phyloP scores from a whole-genome alignment of 1,140 invertebrate genomes.

The Trichonephila clavipes region DNA sequence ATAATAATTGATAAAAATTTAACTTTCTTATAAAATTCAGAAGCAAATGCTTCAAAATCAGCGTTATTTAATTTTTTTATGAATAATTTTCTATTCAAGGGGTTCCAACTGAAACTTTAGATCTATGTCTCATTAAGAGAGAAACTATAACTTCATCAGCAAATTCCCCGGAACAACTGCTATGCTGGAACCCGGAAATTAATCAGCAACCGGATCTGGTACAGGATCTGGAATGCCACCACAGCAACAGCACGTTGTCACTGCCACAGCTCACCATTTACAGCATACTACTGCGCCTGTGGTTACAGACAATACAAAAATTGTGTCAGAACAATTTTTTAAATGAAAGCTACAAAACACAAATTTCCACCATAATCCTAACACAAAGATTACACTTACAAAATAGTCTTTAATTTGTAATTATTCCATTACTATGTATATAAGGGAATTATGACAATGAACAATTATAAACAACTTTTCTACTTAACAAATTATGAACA shows the following conservation, averaged over 20 bases:
- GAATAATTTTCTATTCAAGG: conserved; percentile 2
- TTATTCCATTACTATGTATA: not conserved
- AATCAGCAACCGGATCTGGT: conserved; percentile 67
- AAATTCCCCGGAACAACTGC: conserved; percentile 71
- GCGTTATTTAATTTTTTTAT: conserved; percentile 3
- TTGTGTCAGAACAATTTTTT: conserved; percentile 65
- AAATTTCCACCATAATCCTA: conserved; percentile 48
- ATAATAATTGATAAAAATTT: not conserved
- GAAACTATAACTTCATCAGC: conserved; percentile 21
- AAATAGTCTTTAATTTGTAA: not conserved
- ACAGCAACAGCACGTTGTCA: conserved; percentile 59
- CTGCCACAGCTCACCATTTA: conserved; percentile 76
- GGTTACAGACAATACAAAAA: conserved; percentile 77
- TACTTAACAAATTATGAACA: not conserved
- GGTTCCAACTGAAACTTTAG: conserved; percentile 43
- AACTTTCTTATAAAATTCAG: not conserved
- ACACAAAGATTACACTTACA: conserved; percentile 9
- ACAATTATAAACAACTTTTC: not conserved
- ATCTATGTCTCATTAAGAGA: conserved; percentile 6
- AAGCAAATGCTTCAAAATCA: conserved; percentile 54
- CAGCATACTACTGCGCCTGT: conserved; percentile 77
- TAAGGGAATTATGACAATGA: not conserved
- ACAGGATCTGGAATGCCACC: conserved; percentile 60
- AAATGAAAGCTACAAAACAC: conserved; percentile 35
- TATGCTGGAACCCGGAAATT: conserved; percentile 75